Evolutionary conservation across 2,797 vertebrate species (phyloP), one percentile per base, ranked within the genome.

Genomic region (Acomys russatus): DNA sequence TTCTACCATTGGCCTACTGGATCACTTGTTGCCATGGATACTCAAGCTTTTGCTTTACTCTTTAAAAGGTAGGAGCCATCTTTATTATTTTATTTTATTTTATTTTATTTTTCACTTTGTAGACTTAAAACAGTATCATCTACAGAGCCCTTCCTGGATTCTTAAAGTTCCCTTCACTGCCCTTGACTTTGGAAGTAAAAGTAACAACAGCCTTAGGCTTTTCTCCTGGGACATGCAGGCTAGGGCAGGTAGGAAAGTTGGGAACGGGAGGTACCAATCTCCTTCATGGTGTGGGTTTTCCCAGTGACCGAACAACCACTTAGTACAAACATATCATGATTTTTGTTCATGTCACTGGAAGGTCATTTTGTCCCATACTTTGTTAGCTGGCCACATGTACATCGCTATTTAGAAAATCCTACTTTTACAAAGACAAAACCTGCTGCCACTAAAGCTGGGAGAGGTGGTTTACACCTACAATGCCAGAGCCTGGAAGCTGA

Each of bases 21-120:
- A 78, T 28, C 54, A 25, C 54, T 71, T 78, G 85, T 92, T 92
- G 33, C 90, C 78, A 70, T 63, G 25, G 93, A 79, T 88, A 83
- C 51, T 73, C 22, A 49, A 82, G 68, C 70, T 51, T 61, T 74
- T 23, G 51, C 35, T 25, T 84, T 68, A 15, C 51, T 79, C 63
- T 78, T 82, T 35, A 66, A 87, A 56, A 82, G 70, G 70, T 78
- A 68, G 35, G 49, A 88, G 83, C 7, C 22, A 51, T 51, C 78
- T 51, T 88, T 15, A 44, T 76, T 35, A 38, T 20, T 51, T 88
- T 15, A 44, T 76, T 35, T 54, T 20, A 35, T 54, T 80, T 30
- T 51, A 30, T 44, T 28, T 20, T 33, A 54, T 54, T 78, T 78
- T 20, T 56, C 56, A 63, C 49, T 76, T 82, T 79, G 51, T 66